These are phyloP conservation scores for Clivina fossor DNA, from an alignment of 2,888 invertebrate species.

Conservation along the genomic window DNA sequence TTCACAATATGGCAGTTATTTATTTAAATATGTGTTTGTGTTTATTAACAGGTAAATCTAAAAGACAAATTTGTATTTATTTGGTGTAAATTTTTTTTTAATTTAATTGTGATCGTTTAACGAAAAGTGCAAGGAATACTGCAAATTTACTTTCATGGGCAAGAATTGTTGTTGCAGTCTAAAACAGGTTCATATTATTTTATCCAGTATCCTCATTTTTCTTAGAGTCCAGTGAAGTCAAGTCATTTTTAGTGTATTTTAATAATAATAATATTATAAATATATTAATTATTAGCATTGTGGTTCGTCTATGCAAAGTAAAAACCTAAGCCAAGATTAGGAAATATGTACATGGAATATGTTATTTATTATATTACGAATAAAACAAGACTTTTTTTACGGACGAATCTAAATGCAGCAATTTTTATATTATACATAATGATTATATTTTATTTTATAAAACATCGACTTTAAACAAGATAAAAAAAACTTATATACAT, in stretches of 20 bases:
- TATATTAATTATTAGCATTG: conserved; percentile 27
- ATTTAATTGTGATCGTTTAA: too few relatives aligned
- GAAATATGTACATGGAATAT: conserved; percentile 33
- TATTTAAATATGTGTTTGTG: too few relatives aligned
- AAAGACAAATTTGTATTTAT: too few relatives aligned
- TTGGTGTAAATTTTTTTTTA: too few relatives aligned
- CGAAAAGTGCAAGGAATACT: too few relatives aligned
- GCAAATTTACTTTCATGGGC: too few relatives aligned
- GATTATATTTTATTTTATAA: conserved; percentile 33
- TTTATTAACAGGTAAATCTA: too few relatives aligned
- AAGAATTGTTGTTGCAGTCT: too few relatives aligned
- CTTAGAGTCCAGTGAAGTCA: conserved; percentile 13
- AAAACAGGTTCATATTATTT: not conserved
- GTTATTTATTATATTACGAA: conserved; percentile 34
- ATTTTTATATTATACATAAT: conserved; percentile 28
- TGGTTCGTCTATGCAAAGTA: conserved; percentile 31
- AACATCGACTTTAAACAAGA: conserved; percentile 34
- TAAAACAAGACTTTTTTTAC: conserved; percentile 9
- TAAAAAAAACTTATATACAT: conserved; percentile 34
- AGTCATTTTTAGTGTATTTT: conserved; percentile 31
- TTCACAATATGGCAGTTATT: too few relatives aligned
- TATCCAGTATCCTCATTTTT: not conserved
- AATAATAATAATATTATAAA: too few relatives aligned
- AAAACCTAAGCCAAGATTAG: too few relatives aligned
- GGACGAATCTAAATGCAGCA: conserved; percentile 33